Evolutionary conservation across 2,888 invertebrate species (phyloP).

Genomic region (Callyntrura guangdongensis): DNA sequence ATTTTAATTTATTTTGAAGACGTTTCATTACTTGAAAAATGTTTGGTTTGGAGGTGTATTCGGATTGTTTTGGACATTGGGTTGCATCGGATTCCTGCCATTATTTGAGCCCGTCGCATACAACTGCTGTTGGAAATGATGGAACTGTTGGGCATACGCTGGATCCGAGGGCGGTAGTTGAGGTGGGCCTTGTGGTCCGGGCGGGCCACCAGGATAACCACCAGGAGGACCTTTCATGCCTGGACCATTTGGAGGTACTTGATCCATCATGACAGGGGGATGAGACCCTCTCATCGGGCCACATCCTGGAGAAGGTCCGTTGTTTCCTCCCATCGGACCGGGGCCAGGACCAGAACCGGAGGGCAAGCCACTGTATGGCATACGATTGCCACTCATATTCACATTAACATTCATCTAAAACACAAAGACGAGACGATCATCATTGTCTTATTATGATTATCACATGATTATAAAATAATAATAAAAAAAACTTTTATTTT

Average conservation of each 20-base stretch:
- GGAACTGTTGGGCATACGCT: slow-evolving; percentile 97
- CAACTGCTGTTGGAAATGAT: slow-evolving; percentile 97
- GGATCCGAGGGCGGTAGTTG: slow-evolving; percentile 95
- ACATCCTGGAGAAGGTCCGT: slow-evolving; percentile 85
- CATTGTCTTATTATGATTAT: slow-evolving; percentile 27
- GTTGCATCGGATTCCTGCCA: slow-evolving; percentile 87
- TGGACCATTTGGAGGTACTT: slow-evolving; percentile 87
- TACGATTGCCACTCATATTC: slow-evolving; percentile 84
- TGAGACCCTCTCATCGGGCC: slow-evolving; percentile 84
- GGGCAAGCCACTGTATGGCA: slow-evolving; percentile 82
- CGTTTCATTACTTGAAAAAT: slow-evolving; percentile 84
- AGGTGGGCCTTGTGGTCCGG: slow-evolving; percentile 92
- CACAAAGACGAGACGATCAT: neutral
- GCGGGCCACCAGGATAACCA: slow-evolving; percentile 88
- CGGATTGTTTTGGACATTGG: slow-evolving; percentile 84
- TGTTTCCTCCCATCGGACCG: slow-evolving; percentile 84
- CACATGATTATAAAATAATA: slow-evolving; percentile 21
- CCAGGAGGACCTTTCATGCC: slow-evolving; percentile 90
- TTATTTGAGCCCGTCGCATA: slow-evolving; percentile 92
- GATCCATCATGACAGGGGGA: slow-evolving; percentile 86
- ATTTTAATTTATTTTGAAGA: slow-evolving; percentile 46
- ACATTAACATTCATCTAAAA: slow-evolving; percentile 85
- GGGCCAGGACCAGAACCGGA: slow-evolving; percentile 76
- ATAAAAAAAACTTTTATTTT: neutral
- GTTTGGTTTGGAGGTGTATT: slow-evolving; percentile 84